A percentile compares a stretch with the other conserved stretches of the same genome.
Conservation (phyloP, 2,797 vertebrate genomes). For the Oreochromis grahami region DNA sequence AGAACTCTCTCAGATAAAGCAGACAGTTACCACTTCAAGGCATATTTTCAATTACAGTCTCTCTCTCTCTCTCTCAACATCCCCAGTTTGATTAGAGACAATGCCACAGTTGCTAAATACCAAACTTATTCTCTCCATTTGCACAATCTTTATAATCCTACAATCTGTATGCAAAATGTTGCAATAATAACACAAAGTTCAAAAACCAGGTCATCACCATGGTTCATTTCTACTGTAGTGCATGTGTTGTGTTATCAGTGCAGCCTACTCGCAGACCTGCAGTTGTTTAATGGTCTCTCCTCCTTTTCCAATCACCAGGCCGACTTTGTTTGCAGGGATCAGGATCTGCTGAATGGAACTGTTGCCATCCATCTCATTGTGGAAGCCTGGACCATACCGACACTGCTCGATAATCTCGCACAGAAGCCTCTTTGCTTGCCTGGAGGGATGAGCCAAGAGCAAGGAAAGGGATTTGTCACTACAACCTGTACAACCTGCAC, state of each 20-base stretch:
- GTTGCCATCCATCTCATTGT: slow-evolving; percentile 89
- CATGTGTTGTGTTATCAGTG: neutral
- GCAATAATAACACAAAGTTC: neutral
- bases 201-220: neutral
- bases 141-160: neutral
- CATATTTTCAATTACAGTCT: neutral
- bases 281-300: slow-evolving; percentile 98
- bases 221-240: neutral
- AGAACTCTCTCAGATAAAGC: neutral
- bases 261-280: slow-evolving; percentile 77
- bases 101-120: neutral
- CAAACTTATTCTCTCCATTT: neutral
- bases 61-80: neutral
- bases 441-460: slow-evolving; percentile 49
- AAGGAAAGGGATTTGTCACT: slow-evolving; percentile 16
- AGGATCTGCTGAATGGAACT: slow-evolving; percentile 94
- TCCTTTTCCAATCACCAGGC: slow-evolving; percentile 98
- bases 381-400: slow-evolving; percentile 95
- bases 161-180: neutral
- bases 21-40: neutral
- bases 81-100: neutral
- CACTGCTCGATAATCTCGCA: slow-evolving; percentile 97
- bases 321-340: slow-evolving; percentile 97
- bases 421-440: slow-evolving; percentile 94
- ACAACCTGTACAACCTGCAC: neutral